phyloP scores from a whole-genome alignment of 2,113 vertebrate genomes.

The Psilopogon haemacephalus region DNA sequence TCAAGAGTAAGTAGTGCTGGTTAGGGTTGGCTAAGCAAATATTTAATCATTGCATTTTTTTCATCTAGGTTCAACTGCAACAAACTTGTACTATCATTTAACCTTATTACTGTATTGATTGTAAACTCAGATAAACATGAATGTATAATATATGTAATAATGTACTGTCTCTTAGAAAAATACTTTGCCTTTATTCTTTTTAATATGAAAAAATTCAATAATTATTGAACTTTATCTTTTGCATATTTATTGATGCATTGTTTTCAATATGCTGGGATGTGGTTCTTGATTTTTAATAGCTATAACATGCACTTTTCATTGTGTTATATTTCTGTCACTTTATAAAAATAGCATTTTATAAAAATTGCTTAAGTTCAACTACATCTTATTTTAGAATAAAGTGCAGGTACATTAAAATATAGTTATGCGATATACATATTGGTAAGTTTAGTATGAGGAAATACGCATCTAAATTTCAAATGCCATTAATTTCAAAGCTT shows the following conservation, averaged over 20 bases:
- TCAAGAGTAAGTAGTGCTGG: neutral
- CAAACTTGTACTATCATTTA: neutral
- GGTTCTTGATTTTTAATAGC: slow-evolving; percentile 6
- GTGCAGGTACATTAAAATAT: neutral
- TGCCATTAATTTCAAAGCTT: neutral
- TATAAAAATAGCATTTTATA: neutral
- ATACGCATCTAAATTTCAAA: neutral
- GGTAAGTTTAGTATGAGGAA: neutral
- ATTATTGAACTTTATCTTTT: neutral
- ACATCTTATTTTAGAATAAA: neutral
- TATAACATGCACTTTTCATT: neutral
- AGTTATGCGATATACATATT: neutral
- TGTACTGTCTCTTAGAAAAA: neutral
- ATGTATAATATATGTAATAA: too few species aligned
- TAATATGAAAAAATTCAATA: neutral
- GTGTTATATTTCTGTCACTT: neutral
- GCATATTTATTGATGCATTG: neutral
- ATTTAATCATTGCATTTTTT: neutral
- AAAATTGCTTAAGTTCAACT: too few species aligned
- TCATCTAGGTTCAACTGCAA: neutral
- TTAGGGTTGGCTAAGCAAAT: neutral
- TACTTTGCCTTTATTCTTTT: neutral
- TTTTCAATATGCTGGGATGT: neutral
- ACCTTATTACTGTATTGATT: neutral
- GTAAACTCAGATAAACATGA: neutral